These are phyloP conservation scores for Drosophila mimica DNA, from an alignment of 2,888 invertebrate species.

Conservation along the genomic window DNA sequence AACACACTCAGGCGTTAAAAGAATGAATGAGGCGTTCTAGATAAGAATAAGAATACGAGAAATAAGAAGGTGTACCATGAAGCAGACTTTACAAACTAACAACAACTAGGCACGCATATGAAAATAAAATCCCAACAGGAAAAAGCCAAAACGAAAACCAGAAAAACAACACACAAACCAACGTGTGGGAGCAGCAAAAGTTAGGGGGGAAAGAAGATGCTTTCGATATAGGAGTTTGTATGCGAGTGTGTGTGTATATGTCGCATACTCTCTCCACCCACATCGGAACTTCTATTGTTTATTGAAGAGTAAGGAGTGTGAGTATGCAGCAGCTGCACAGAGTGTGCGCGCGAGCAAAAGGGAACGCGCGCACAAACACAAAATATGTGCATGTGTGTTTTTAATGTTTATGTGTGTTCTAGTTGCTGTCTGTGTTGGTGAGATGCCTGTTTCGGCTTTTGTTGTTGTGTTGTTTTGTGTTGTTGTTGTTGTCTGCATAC, in stretches of 20 bases:
- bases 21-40: slow-evolving; percentile 52
- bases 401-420: slow-evolving; percentile 57
- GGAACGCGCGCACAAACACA: slow-evolving; percentile 50
- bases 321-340: slow-evolving; percentile 44
- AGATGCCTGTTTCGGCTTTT: slow-evolving; percentile 35
- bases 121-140: slow-evolving; percentile 59
- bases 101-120: slow-evolving; percentile 50
- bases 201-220: slow-evolving; percentile 39
- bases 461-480: slow-evolving; percentile 16
- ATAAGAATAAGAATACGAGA: slow-evolving; percentile 55
- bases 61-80: slow-evolving; percentile 37
- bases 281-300: slow-evolving; percentile 70
- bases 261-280: slow-evolving; percentile 47
- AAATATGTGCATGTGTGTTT: slow-evolving; percentile 22
- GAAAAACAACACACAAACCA: slow-evolving; percentile 65
- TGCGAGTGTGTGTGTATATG: slow-evolving; percentile 37
- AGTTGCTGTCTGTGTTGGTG: slow-evolving; percentile 53
- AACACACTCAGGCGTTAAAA: slow-evolving; percentile 23
- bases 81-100: slow-evolving; percentile 49
- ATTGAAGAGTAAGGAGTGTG: slow-evolving; percentile 57
- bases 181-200: slow-evolving; percentile 47
- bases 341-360: slow-evolving; percentile 64
- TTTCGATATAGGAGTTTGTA: slow-evolving; percentile 34
- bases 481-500: slow-evolving; percentile 55
- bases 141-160: slow-evolving; percentile 58